Evolutionary conservation across 2,888 invertebrate genomes (phyloP).

Genomic region (Orthosia incerta): DNA sequence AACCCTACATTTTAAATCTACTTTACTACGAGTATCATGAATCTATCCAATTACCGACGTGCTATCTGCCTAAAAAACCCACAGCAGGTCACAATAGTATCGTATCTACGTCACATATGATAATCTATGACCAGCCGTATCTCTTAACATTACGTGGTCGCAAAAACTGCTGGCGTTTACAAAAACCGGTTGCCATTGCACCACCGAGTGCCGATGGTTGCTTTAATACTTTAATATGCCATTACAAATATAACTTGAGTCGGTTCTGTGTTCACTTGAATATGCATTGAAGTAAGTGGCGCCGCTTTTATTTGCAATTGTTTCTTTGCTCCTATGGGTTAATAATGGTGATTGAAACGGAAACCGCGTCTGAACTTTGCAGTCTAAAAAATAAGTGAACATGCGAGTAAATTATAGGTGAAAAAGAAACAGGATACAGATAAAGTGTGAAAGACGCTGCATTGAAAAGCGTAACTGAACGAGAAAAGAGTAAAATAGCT

Average conservation of each 20-base stretch:
- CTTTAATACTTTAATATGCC: slow-evolving; percentile 41
- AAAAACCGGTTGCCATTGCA: slow-evolving; percentile 67
- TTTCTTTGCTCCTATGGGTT: neutral
- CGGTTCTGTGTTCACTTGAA: slow-evolving; percentile 14
- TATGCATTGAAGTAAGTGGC: slow-evolving; percentile 14
- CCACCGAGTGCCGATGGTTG: slow-evolving; percentile 30
- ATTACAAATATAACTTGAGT: slow-evolving; percentile 40
- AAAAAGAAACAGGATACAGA: neutral
- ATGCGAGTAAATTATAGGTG: slow-evolving; percentile 16
- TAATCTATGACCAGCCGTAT: slow-evolving; percentile 30
- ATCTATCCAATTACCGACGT: neutral
- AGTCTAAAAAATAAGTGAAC: slow-evolving; percentile 12
- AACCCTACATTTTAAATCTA: neutral
- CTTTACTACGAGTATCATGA: neutral
- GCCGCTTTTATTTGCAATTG: slow-evolving; percentile 25
- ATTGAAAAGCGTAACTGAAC: neutral
- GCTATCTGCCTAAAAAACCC: neutral
- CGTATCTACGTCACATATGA: slow-evolving; percentile 33
- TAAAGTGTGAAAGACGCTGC: neutral
- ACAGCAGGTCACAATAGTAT: slow-evolving; percentile 13
- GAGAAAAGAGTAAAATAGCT: neutral
- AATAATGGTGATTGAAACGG: slow-evolving; percentile 19
- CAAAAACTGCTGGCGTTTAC: slow-evolving; percentile 64
- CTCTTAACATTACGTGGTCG: slow-evolving; percentile 50
- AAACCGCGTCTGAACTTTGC: neutral